Evolutionary conservation across 2,888 invertebrate species (phyloP), one percentile per base, ranked within the genome.

Genomic region (Acrobeloides nanus): DNA sequence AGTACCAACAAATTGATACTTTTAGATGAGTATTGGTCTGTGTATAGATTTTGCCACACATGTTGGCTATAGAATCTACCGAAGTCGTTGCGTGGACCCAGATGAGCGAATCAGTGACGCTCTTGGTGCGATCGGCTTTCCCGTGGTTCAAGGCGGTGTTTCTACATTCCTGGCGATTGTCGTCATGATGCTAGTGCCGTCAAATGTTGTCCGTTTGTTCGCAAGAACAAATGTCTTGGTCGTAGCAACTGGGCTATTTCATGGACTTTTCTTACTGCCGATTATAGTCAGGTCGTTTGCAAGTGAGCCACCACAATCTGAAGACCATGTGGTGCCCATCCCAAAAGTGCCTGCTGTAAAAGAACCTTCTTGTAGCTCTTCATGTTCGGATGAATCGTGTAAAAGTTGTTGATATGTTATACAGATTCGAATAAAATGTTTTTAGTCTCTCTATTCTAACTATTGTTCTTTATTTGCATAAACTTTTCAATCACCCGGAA

Each of bases 21-120:
- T 54, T 38, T 40, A 68, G 63, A 73, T 72, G 72, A 63, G 64
- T 20, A 70, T 73, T 39, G 72, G 72, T 2, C 61, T 73, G 25
- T 73, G 71, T 37, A 66, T 72, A 46, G 72, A 72, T 51, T 72
- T 73, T 47, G 67, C 68, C 27, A 70, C 71, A 1, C 72, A 72
- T 40, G 70, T 72, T 21, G 72, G 68, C 26, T 73, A 70, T 53
- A 56, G 68, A 27, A 68, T 47, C 24, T 57, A 57, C 41, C 58
- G 57, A 3, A 49, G 48, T 23, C 48, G 34, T n/a, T 51, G 34
- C 32, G 33, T 32, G 15, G 54, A 62, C 40, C 62, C 62, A 4
- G 63, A 62, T 40, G 48, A 51, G 18, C 44, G 65, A 26, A 63
- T 72, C 26, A 41, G 48, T 33, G 69, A 73, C 18, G 62, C 72